These are phyloP conservation scores for Xenentodon cancila DNA, from an alignment of 2,797 vertebrate genomes.

Conservation along the genomic window DNA sequence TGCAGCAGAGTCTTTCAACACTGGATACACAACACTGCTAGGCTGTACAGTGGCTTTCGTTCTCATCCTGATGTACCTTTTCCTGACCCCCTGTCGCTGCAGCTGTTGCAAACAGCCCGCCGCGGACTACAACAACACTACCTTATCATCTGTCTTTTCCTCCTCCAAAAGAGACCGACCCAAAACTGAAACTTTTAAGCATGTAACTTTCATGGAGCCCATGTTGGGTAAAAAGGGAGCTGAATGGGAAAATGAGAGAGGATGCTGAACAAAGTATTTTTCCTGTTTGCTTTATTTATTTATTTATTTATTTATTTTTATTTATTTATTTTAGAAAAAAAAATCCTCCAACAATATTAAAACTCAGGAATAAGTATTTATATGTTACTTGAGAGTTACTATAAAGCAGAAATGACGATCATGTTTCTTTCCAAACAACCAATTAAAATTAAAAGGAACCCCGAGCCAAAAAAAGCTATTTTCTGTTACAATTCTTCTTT, in stretches of 20 bases:
- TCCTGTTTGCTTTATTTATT: not conserved
- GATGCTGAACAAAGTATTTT: constrained; percentile 66
- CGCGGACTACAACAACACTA: constrained; percentile 80
- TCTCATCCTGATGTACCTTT: constrained; percentile 91
- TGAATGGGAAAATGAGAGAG: constrained; percentile 78
- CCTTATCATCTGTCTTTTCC: constrained; percentile 83
- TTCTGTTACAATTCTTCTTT: constrained; percentile 27
- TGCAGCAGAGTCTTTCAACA: constrained; percentile 85
- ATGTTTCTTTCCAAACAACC: constrained; percentile 31
- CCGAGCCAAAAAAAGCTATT: constrained; percentile 27
- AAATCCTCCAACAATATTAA: constrained; percentile 18
- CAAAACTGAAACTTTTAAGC: constrained; percentile 84
- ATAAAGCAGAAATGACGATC: constrained; percentile 14
- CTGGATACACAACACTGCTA: constrained; percentile 91
- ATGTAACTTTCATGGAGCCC: constrained; percentile 90
- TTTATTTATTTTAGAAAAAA: not conserved
- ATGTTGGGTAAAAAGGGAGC: constrained; percentile 73
- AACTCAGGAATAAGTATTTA: not conserved
- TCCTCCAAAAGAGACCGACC: constrained; percentile 70
- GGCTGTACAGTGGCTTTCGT: constrained; percentile 88
- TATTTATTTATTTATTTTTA: too few relatives aligned
- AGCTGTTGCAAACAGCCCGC: constrained; percentile 83
- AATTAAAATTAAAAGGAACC: constrained; percentile 25
- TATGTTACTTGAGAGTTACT: constrained; percentile 20
- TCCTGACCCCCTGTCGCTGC: constrained; percentile 88